phyloP scores from a whole-genome alignment of 2,113 vertebrate genomes.

The Plecotus auritus region DNA sequence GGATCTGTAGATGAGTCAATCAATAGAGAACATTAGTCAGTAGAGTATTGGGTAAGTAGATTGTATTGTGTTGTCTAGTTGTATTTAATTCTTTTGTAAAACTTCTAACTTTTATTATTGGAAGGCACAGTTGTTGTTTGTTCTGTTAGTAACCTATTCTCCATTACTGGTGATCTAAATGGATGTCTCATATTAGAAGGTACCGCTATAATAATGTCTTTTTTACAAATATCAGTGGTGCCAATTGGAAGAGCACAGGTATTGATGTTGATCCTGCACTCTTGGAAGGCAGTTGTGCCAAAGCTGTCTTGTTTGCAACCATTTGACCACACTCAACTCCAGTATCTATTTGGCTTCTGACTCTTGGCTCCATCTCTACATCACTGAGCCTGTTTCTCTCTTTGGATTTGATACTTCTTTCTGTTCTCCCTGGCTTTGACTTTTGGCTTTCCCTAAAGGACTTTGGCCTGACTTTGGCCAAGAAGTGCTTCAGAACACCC shows the following conservation, averaged over 20 bases:
- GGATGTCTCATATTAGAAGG: neutral
- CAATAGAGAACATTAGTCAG: slow-evolving; percentile 41
- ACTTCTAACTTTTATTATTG: slow-evolving; percentile 22
- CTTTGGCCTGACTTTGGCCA: neutral
- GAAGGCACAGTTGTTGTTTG: neutral
- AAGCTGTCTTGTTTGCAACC: neutral
- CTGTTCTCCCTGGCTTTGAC: neutral
- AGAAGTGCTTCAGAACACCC: neutral
- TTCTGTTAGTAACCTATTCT: neutral
- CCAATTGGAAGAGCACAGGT: neutral
- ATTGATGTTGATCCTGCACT: neutral
- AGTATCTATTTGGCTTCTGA: neutral
- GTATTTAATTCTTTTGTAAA: slow-evolving; percentile 16
- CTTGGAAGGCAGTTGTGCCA: neutral
- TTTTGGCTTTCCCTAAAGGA: slow-evolving; percentile 43
- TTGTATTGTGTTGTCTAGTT: neutral
- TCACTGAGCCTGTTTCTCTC: slow-evolving; percentile 11
- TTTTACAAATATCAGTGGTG: neutral
- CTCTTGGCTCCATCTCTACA: slow-evolving; percentile 17
- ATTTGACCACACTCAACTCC: neutral
- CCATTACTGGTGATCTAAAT: neutral
- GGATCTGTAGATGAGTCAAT: slow-evolving; percentile 4
- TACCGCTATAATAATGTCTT: neutral
- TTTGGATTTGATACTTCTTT: slow-evolving; percentile 21
- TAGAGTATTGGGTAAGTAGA: neutral